These are phyloP conservation scores for Oenanthe oenanthe DNA, from an alignment of 2,113 vertebrate genomes.

Conservation along the genomic window DNA sequence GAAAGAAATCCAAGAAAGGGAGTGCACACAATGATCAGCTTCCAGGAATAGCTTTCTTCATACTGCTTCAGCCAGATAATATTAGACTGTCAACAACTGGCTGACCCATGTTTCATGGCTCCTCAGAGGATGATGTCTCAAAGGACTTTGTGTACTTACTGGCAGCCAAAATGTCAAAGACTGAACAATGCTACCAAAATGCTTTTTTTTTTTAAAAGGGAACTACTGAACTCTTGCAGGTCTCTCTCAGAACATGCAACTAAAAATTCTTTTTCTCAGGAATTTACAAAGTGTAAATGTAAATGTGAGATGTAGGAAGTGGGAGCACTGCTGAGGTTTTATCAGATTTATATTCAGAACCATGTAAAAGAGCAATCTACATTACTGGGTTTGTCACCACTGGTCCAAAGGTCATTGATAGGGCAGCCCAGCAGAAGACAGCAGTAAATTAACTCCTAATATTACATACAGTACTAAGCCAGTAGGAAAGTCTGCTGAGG, in stretches of 20 bases:
- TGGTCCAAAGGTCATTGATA: neutral
- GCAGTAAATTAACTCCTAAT: neutral
- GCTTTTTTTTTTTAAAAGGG: neutral
- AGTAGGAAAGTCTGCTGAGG: neutral
- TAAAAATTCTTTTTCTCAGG: neutral
- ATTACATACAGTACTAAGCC: neutral
- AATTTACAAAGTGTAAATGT: neutral
- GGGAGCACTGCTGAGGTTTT: neutral
- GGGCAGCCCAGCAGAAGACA: neutral
- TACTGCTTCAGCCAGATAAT: neutral
- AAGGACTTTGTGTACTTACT: neutral
- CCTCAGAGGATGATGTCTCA: neutral
- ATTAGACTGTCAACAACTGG: neutral
- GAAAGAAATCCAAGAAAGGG: neutral
- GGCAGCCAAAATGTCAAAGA: slow-evolving; percentile 27
- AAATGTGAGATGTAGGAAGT: neutral
- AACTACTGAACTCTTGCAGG: slow-evolving; percentile 1
- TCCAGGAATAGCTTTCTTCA: neutral
- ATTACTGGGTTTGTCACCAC: neutral
- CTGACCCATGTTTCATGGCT: neutral
- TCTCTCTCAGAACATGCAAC: neutral
- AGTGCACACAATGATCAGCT: neutral
- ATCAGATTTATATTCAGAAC: neutral
- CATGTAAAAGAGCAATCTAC: neutral
- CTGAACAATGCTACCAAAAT: neutral